Evolutionary conservation across 2,888 invertebrate species (phyloP).

Genomic region (Alentia gelatinosa): DNA sequence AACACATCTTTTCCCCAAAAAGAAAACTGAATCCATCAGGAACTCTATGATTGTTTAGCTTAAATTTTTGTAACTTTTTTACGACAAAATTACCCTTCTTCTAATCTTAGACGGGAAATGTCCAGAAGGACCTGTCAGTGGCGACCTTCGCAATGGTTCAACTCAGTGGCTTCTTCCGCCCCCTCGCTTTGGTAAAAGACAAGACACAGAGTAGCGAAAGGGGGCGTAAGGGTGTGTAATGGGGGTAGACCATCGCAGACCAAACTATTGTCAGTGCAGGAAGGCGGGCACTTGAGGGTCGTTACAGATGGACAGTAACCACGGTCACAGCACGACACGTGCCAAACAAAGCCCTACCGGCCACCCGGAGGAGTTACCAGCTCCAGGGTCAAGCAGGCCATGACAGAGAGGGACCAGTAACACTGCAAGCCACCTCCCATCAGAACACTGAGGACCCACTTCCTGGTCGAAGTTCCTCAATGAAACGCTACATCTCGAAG

Average conservation of each 20-base stretch:
- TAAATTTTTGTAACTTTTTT: no score
- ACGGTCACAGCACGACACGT: constrained; percentile 4
- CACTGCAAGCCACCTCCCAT: not conserved
- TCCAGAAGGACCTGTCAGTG: no score
- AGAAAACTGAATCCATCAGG: no score
- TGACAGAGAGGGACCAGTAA: not conserved
- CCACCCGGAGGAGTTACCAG: not conserved
- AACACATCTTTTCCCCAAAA: no score
- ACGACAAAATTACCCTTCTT: no score
- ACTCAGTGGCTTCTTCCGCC: not conserved
- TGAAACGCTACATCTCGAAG: no score
- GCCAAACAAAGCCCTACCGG: not conserved
- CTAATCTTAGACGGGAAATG: no score
- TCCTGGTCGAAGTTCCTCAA: no score
- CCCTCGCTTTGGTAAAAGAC: constrained; percentile 15
- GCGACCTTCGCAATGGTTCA: not conserved
- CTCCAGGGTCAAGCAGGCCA: not conserved
- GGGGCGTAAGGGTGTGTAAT: not conserved
- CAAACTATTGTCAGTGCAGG: constrained; percentile 5
- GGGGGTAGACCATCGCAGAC: not conserved
- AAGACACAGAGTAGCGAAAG: not conserved
- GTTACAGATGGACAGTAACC: not conserved
- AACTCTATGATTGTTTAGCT: no score
- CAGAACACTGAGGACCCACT: not conserved
- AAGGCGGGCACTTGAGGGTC: not conserved